Conservation (phyloP, 2,888 invertebrate genomes). For the Rhyacophila evoluta region DNA sequence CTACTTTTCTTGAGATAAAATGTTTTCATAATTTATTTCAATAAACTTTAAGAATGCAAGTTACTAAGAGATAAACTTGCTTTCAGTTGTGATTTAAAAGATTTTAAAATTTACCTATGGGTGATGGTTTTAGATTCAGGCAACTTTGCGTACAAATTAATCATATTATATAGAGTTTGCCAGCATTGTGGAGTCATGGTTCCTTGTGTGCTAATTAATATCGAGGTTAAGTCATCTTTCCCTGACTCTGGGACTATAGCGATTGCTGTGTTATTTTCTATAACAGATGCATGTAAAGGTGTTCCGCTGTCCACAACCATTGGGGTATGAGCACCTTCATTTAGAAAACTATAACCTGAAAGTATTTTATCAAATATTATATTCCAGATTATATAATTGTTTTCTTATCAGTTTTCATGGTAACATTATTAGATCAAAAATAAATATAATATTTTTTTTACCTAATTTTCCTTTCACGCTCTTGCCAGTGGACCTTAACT, state of each 20-base stretch:
- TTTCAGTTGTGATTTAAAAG: no score
- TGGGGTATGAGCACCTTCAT: conserved; percentile 80
- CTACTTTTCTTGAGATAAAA: no score
- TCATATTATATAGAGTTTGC: conserved; percentile 92
- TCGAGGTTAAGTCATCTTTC: conserved; percentile 56
- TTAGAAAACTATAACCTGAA: conserved; percentile 83
- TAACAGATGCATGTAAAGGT: conserved; percentile 45
- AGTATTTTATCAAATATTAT: neutral
- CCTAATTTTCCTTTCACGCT: conserved; percentile 80
- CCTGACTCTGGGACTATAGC: conserved; percentile 49
- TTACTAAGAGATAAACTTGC: no score
- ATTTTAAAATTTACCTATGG: conserved; percentile 69
- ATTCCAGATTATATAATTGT: no score
- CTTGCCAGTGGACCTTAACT: conserved; percentile 85
- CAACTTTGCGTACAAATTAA: conserved; percentile 94
- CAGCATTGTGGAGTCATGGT: conserved; percentile 84
- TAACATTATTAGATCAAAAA: no score
- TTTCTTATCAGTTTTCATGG: no score
- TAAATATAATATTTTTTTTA: no score
- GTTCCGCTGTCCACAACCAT: conserved; percentile 70
- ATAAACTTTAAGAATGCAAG: no score
- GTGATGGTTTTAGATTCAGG: conserved; percentile 94
- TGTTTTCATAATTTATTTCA: no score
- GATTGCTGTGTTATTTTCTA: conserved; percentile 43
- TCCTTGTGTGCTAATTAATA: conserved; percentile 58